Percentiles rank a stretch among this genome's conserved stretches.
phyloP scores from a whole-genome alignment of 1,140 invertebrate genomes.

The Drosophila neocordata region DNA sequence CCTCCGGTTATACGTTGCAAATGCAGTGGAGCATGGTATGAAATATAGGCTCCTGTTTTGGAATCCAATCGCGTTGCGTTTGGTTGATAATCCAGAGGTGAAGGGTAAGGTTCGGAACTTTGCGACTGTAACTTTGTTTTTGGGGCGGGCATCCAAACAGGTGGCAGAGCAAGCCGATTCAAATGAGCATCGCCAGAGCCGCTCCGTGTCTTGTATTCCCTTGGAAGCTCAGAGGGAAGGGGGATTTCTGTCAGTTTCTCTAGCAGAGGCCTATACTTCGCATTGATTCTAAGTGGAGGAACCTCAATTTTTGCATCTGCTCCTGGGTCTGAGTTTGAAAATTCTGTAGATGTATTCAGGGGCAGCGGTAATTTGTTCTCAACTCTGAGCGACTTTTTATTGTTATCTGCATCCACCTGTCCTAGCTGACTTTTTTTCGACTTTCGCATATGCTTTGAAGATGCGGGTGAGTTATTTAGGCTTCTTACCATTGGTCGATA shows the following conservation, averaged over 20 bases:
- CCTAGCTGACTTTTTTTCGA: slow-evolving; percentile 14
- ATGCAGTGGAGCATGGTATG: slow-evolving; percentile 45
- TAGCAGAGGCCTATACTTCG: slow-evolving; percentile 31
- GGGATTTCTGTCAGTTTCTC: slow-evolving; percentile 35
- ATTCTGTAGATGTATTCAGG: neutral
- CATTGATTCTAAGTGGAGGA: slow-evolving; percentile 29
- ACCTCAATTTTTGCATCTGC: slow-evolving; percentile 7
- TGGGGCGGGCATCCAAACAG: slow-evolving; percentile 5
- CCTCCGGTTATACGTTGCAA: neutral
- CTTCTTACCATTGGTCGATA: slow-evolving; percentile 61
- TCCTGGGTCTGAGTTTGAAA: neutral
- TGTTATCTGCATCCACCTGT: neutral
- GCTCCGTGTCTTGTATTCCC: neutral
- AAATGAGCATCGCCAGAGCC: neutral
- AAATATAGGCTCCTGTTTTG: slow-evolving; percentile 27
- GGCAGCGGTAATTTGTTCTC: neutral
- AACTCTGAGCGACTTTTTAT: neutral
- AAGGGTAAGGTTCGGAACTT: neutral
- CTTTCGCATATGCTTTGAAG: neutral
- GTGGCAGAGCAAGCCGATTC: neutral
- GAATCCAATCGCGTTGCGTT: slow-evolving; percentile 26
- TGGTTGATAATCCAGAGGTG: slow-evolving; percentile 37
- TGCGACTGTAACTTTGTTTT: neutral
- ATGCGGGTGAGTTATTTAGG: slow-evolving; percentile 17
- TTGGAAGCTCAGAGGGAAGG: slow-evolving; percentile 15